Conservation (phyloP, 64 coral and sea anemone genomes). For the Montipora efflorescens region DNA sequence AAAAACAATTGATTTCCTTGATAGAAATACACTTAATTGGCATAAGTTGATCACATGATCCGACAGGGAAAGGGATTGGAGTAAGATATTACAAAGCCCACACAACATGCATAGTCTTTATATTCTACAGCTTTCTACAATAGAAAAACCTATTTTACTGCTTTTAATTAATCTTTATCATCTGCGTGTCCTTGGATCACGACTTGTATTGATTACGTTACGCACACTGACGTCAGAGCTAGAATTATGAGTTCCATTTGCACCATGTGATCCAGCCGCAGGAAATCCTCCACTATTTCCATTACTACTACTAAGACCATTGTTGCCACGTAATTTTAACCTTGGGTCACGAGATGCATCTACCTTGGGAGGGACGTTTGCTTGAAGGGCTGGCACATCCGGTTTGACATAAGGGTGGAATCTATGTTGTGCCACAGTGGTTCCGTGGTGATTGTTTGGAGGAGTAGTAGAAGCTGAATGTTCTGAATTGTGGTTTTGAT, state of each 20-base stretch:
- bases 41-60: too few species aligned
- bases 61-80: too few species aligned
- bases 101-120: not conserved
- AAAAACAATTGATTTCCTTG: too few species aligned
- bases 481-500: constrained; percentile 51
- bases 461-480: constrained; percentile 29
- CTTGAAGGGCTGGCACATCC: constrained; percentile 19
- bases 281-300: constrained; percentile 18
- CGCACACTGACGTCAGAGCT: constrained; percentile 35
- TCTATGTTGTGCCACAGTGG: constrained; percentile 56
- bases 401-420: constrained; percentile 90
- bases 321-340: constrained; percentile 65
- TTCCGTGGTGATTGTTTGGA: constrained; percentile 49
- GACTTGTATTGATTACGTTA: constrained; percentile 92
- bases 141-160: not conserved
- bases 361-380: constrained; percentile 44
- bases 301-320: constrained; percentile 54
- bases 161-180: constrained; percentile 3
- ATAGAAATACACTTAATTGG: too few species aligned
- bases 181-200: constrained; percentile 84
- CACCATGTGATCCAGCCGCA: constrained; percentile 19
- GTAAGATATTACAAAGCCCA: too few species aligned
- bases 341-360: constrained; percentile 89
- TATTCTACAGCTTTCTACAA: not conserved
- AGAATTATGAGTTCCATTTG: constrained; percentile 52